Conservation (phyloP, 2,888 invertebrate genomes). For the Cerceris ruficornis region DNA sequence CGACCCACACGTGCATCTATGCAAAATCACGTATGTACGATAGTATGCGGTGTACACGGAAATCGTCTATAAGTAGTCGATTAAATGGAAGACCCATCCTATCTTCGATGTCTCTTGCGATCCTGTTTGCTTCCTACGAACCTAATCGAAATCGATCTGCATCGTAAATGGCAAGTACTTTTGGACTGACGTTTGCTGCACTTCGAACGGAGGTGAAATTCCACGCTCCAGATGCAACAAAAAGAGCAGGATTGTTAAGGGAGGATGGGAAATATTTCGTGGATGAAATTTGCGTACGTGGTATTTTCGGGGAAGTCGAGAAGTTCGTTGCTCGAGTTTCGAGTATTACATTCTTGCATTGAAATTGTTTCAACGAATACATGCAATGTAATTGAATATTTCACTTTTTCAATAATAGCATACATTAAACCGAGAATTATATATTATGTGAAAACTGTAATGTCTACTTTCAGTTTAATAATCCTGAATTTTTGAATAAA, state of each 20-base stretch:
- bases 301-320: too few species aligned
- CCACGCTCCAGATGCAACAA: neutral
- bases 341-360: too few species aligned
- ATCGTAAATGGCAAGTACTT: conserved; percentile 22
- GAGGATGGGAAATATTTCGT: too few species aligned
- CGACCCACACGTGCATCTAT: neutral
- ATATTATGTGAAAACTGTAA: too few species aligned
- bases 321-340: too few species aligned
- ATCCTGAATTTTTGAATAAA: too few species aligned
- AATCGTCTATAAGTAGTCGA: conserved; percentile 14
- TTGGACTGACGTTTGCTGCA: neutral
- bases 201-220: conserved; percentile 4
- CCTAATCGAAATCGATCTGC: conserved; percentile 51
- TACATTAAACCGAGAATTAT: too few species aligned
- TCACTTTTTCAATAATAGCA: too few species aligned
- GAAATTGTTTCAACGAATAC: too few species aligned
- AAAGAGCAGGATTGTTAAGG: neutral
- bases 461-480: too few species aligned
- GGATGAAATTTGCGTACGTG: too few species aligned
- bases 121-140: conserved; percentile 43
- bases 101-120: conserved; percentile 21
- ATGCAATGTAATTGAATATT: too few species aligned
- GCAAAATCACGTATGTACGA: neutral
- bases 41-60: neutral
- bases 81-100: conserved; percentile 26